Evolutionary conservation across 1,140 invertebrate species (phyloP), one percentile per base, ranked within the genome.

Genomic region (Drosophila setifemur): DNA sequence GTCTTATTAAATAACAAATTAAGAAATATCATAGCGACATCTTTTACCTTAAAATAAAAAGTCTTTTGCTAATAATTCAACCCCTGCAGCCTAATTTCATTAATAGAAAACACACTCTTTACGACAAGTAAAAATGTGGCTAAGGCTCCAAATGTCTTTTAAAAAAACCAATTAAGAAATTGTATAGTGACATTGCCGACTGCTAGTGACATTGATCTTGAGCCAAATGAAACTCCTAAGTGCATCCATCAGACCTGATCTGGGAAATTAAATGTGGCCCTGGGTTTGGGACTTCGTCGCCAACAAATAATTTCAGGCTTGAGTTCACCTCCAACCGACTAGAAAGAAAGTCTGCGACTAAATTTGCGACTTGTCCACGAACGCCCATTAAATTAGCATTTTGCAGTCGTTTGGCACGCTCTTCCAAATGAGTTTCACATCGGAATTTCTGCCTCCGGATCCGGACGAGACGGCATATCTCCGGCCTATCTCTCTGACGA

Each of bases 261-360:
- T 19, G 53, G 49, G 31, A 50, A 9, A 14, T 52, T 11, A 25
- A 16, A 55, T 14, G 7, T n/a, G n/a, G n/a, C n/a, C n/a, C n/a
- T n/a, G n/a, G n/a, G n/a, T n/a, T n/a, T n/a, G n/a, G n/a, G n/a
- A n/a, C 28, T 11, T 14, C 31, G 14, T 19, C 45, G 42, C 48
- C 69, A 49, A 19, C 64, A 58, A 55, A 54, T 83, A 83, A 85
- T 86, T 85, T 85, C 81, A 58, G 49, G 79, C 71, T 86, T 71
- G 71, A 86, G 18, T 85, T 64, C 50, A 61, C 25, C 42, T 47
- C 9, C 57, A 85, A 71, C 60, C 47, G 71, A 79, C 66, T 85
- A 79, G 74, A 85, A 85, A 86, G 73, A 37, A 23, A 73, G 53
- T 49, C 70, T 60, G 64, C 54, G 45, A 18, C 33, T 18, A 37